Evolutionary conservation across 2,888 invertebrate genomes (phyloP).

Genomic region (Panopea generosa): DNA sequence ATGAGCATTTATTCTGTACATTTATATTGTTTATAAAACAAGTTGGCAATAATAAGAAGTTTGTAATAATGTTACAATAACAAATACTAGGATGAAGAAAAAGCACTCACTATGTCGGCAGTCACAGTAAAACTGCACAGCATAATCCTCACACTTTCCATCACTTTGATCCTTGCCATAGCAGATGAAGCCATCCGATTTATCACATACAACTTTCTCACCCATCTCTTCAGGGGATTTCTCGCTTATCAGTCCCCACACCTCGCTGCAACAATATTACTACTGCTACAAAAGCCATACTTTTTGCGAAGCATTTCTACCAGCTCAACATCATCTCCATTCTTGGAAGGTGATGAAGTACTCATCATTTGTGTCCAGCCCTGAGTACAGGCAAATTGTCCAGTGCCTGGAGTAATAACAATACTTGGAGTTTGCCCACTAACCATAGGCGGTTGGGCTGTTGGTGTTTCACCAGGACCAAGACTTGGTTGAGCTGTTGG

Average conservation of each 20-base stretch:
- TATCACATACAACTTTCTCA: slow-evolving; percentile 76
- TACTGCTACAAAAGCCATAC: slow-evolving; percentile 69
- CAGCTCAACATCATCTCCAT: slow-evolving; percentile 71
- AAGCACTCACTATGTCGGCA: slow-evolving; percentile 85
- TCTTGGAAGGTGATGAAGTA: slow-evolving; percentile 58
- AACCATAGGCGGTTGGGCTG: slow-evolving; percentile 38
- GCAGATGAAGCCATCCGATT: slow-evolving; percentile 91
- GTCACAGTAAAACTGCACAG: slow-evolving; percentile 83
- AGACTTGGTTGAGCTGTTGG: slow-evolving; percentile 42
- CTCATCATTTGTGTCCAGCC: slow-evolving; percentile 75
- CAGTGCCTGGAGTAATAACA: slow-evolving; percentile 23
- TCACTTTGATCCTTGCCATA: slow-evolving; percentile 79
- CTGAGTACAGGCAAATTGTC: slow-evolving; percentile 60
- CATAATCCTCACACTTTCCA: slow-evolving; percentile 80
- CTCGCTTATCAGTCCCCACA: slow-evolving; percentile 61
- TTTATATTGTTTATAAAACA: too few species aligned
- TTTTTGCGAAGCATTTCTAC: slow-evolving; percentile 62
- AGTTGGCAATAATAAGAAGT: too few species aligned
- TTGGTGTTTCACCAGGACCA: slow-evolving; percentile 27
- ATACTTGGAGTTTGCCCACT: slow-evolving; percentile 46
- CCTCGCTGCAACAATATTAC: slow-evolving; percentile 63
- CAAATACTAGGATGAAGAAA: too few species aligned
- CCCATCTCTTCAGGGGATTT: slow-evolving; percentile 56
- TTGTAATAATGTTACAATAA: too few species aligned
- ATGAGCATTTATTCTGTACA: too few species aligned